phyloP scores from a whole-genome alignment of 2,888 invertebrate genomes.

The Lasius fuliginosus region DNA sequence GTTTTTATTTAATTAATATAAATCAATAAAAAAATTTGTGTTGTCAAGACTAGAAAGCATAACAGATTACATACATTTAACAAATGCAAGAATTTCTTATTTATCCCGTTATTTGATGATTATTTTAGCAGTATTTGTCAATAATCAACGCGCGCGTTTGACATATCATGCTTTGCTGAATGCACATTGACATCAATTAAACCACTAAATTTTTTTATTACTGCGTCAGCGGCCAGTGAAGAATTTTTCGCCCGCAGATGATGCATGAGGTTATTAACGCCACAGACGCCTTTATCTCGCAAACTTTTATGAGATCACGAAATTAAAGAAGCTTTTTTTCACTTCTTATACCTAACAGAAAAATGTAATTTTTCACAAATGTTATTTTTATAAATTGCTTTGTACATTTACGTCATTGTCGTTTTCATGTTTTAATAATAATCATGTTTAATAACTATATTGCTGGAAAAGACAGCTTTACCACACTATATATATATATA shows the following conservation, averaged over 20 bases:
- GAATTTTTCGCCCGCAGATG: constrained; percentile 54
- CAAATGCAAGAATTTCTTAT: background rate
- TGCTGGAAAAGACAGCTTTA: background rate
- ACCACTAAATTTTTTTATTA: constrained; percentile 39
- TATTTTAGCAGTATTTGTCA: background rate
- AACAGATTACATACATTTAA: background rate
- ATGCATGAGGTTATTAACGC: constrained; percentile 66
- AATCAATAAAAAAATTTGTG: background rate
- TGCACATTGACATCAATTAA: constrained; percentile 5
- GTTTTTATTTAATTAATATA: background rate
- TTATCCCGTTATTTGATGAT: background rate
- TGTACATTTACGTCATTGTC: background rate
- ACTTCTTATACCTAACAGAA: constrained; percentile 26
- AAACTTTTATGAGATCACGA: constrained; percentile 55
- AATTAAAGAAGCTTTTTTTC: constrained; percentile 56
- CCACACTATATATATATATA: no score
- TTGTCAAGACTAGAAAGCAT: background rate
- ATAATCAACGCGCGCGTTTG: background rate
- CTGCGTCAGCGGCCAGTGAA: constrained; percentile 43
- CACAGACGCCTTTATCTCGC: constrained; percentile 34
- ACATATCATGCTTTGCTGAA: background rate
- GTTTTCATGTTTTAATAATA: constrained; percentile 14
- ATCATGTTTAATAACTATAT: background rate
- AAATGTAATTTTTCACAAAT: constrained; percentile 23
- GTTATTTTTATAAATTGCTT: constrained; percentile 25